Evolutionary conservation across 2,113 vertebrate species (phyloP).

Genomic region (Mionectes macconnelli): DNA sequence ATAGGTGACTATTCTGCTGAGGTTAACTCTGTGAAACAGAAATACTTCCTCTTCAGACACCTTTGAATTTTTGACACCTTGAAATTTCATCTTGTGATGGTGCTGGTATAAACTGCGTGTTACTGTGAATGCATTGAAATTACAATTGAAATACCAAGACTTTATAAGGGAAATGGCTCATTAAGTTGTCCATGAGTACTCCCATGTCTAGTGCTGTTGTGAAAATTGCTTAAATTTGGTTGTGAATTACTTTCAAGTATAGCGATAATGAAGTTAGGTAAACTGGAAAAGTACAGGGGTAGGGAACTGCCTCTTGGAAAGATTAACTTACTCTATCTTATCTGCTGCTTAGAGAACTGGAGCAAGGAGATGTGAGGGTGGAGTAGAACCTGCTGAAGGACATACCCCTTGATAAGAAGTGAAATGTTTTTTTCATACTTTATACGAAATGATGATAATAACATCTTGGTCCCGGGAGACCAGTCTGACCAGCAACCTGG

Average conservation of each 20-base stretch:
- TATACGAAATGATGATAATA: background rate
- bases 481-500: background rate
- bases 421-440: background rate
- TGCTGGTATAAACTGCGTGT: background rate
- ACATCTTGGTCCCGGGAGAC: background rate
- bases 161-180: background rate
- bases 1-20: background rate
- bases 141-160: background rate
- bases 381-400: background rate
- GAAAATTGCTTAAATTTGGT: background rate
- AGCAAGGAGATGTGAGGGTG: background rate
- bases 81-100: background rate
- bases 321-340: no score
- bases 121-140: background rate
- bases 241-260: background rate
- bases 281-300: background rate
- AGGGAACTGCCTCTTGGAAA: background rate
- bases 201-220: background rate
- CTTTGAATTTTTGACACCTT: constrained; percentile 10
- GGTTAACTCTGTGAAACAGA: background rate
- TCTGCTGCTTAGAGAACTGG: background rate
- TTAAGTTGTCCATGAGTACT: background rate
- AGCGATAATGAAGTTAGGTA: background rate
- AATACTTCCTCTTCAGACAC: background rate
- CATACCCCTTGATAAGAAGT: fast-evolving